These are phyloP conservation scores for Crotalus tigris DNA, from an alignment of 2,113 vertebrate species.

Conservation along the genomic window DNA sequence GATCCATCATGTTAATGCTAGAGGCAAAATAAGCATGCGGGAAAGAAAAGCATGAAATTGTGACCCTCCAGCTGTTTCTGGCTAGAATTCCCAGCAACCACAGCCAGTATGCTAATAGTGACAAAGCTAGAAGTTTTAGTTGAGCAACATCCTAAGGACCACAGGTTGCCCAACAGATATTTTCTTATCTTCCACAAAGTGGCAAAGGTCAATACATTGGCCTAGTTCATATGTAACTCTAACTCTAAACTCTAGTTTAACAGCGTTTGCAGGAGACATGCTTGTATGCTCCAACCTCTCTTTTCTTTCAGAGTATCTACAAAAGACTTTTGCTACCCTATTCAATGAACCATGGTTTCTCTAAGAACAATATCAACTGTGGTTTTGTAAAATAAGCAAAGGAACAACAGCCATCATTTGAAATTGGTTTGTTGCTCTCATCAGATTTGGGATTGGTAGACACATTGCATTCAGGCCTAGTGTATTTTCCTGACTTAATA, in stretches of 20 bases:
- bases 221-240: not conserved
- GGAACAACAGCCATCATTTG: not conserved
- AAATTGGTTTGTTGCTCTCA: not conserved
- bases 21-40: not conserved
- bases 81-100: not conserved
- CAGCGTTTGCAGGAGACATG: too few relatives aligned
- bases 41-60: not conserved
- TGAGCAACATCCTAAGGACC: not conserved
- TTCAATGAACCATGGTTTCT: not conserved
- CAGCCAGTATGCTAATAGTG: not conserved
- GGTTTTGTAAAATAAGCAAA: not conserved
- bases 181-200: not conserved
- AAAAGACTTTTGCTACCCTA: not conserved
- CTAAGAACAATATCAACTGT: not conserved
- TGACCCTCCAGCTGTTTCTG: not conserved
- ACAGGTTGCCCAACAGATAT: not conserved
- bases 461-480: not conserved
- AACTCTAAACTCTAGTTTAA: not conserved
- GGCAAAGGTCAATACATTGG: not conserved
- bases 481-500: not conserved
- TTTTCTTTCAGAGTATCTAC: not conserved
- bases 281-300: not conserved
- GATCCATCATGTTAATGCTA: not conserved
- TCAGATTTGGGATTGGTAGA: not conserved
- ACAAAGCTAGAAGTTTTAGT: not conserved